A percentile compares a stretch with the other conserved stretches of the same genome.
Evolutionary conservation across 2,797 vertebrate genomes (phyloP).

Genomic region (Sebastes wilsoni): DNA sequence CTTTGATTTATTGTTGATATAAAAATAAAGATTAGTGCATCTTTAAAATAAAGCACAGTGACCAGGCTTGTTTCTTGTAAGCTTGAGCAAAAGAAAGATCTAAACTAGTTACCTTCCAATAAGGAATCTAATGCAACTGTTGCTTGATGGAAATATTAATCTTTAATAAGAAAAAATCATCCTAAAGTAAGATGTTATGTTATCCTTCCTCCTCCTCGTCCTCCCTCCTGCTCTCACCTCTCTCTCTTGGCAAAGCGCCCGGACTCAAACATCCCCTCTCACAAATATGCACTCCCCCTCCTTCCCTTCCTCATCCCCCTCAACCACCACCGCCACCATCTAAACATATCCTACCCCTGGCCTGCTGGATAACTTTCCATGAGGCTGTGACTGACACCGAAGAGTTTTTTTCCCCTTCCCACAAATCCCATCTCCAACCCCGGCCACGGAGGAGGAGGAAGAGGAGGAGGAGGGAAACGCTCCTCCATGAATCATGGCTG

Average conservation of each 20-base stretch:
- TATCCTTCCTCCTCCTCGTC: conserved; percentile 1
- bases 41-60: not conserved
- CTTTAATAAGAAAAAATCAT: not conserved
- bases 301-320: conserved; percentile 17
- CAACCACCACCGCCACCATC: conserved; percentile 67
- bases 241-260: conserved; percentile 79
- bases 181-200: not conserved
- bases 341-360: conserved; percentile 86
- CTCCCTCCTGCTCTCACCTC: conserved; percentile 1
- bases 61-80: not conserved
- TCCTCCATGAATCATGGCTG: conserved; percentile 86
- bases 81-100: not conserved
- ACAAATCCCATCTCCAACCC: conserved; percentile 56
- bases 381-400: conserved; percentile 82
- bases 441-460: not conserved
- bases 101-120: not conserved
- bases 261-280: conserved; percentile 80
- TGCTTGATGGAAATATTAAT: not conserved
- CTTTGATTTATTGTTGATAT: not conserved
- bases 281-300: conserved; percentile 71
- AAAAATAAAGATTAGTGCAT: not conserved
- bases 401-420: conserved; percentile 78
- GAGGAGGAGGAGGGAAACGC: not conserved
- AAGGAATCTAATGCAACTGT: not conserved
- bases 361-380: conserved; percentile 88